Percentiles rank a stretch among this genome's conserved stretches.
These are phyloP conservation scores for Pseudomyrmex flavicornis DNA, from an alignment of 1,140 invertebrate genomes.

Conservation along the genomic window DNA sequence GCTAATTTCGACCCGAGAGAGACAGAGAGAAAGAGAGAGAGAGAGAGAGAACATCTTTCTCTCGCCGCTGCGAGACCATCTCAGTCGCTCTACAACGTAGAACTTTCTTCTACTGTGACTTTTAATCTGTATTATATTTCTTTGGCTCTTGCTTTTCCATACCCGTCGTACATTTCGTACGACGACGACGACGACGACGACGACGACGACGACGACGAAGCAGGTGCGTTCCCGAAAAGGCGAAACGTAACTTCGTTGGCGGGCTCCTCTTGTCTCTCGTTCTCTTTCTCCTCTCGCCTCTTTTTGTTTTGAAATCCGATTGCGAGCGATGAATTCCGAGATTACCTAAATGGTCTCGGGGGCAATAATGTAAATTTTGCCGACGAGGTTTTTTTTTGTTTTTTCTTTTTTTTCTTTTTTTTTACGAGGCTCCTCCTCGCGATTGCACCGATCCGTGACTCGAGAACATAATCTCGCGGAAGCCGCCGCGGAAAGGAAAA, in stretches of 20 bases:
- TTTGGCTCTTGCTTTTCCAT: constrained; percentile 16
- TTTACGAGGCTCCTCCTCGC: constrained; percentile 65
- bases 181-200: constrained; percentile 24
- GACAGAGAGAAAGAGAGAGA: background rate
- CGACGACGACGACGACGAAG: constrained; percentile 8
- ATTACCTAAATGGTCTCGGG: constrained; percentile 67
- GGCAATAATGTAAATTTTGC: constrained; percentile 69
- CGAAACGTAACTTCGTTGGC: constrained; percentile 47
- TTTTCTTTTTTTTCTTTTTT: background rate
- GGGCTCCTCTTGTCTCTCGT: background rate
- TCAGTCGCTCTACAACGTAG: constrained; percentile 24
- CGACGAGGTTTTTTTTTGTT: constrained; percentile 51
- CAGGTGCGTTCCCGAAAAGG: constrained; percentile 52
- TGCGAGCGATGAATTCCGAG: constrained; percentile 68
- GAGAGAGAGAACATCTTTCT: constrained; percentile 20
- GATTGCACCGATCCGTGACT: constrained; percentile 67
- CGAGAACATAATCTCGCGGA: constrained; percentile 64
- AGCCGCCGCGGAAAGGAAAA: constrained; percentile 33
- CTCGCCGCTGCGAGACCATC: constrained; percentile 34
- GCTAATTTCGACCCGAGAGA: constrained; percentile 76
- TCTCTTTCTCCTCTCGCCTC: constrained; percentile 16
- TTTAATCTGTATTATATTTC: constrained; percentile 76
- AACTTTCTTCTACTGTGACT: constrained; percentile 64
- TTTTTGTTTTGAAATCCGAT: constrained; percentile 68
- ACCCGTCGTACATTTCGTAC: constrained; percentile 4